phyloP scores from a whole-genome alignment of 2,797 vertebrate species.

The Poeciliopsis infans region DNA sequence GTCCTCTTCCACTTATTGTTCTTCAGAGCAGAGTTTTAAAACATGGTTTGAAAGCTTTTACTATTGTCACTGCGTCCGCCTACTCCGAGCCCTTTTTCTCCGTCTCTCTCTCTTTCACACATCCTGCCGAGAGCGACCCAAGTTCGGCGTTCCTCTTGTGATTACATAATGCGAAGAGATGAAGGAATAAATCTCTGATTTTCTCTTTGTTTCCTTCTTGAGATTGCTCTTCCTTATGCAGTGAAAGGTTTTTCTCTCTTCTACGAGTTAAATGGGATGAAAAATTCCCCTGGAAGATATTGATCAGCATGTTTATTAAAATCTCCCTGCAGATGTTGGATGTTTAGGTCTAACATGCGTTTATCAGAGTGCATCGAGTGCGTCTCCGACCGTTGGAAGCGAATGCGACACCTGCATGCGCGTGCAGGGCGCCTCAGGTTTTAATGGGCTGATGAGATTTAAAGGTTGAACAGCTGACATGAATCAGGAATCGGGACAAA shows the following conservation, averaged over 20 bases:
- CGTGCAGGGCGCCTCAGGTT: not conserved
- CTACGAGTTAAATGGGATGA: not conserved
- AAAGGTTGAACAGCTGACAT: constrained; percentile 10
- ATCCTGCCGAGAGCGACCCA: constrained; percentile 1
- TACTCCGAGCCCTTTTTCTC: constrained; percentile 9
- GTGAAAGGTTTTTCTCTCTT: not conserved
- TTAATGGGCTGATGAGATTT: constrained; percentile 45
- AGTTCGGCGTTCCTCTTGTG: constrained; percentile 23
- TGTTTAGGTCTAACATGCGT: not conserved
- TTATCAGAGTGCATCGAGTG: constrained; percentile 9
- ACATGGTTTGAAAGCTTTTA: constrained; percentile 31
- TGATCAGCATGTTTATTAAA: not conserved
- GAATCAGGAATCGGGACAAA: constrained; percentile 10
- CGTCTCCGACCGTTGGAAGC: not conserved
- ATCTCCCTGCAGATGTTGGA: not conserved
- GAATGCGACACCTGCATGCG: not conserved
- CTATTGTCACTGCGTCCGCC: constrained; percentile 5
- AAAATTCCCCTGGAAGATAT: not conserved
- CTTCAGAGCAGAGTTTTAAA: constrained; percentile 32
- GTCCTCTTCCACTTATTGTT: constrained; percentile 17
- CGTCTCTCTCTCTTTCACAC: constrained; percentile 9
- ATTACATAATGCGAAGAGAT: constrained; percentile 45
- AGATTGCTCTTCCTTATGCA: not conserved
- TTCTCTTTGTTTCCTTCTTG: not conserved
- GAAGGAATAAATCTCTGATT: constrained; percentile 37